Percentiles rank a stretch among this genome's conserved stretches.
These are phyloP conservation scores for Frieseomelitta varia DNA, from an alignment of 1,140 invertebrate species.

Conservation along the genomic window DNA sequence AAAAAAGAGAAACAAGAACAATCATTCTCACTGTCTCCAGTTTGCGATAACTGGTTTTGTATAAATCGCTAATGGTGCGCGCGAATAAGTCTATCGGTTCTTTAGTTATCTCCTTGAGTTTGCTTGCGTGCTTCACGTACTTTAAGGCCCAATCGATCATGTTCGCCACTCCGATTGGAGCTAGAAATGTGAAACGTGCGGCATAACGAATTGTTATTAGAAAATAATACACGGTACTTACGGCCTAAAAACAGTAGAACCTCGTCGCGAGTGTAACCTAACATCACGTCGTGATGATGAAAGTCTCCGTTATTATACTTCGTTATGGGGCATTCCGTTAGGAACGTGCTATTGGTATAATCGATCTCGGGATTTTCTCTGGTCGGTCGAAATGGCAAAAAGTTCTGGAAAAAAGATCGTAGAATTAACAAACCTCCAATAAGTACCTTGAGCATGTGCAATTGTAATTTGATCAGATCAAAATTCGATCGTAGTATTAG, in stretches of 20 bases:
- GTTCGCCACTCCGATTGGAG: neutral
- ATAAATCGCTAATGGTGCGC: fast-evolving
- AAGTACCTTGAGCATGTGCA: neutral
- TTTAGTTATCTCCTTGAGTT: fast-evolving
- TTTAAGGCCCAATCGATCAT: neutral
- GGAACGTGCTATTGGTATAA: conserved; percentile 77
- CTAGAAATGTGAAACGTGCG: neutral
- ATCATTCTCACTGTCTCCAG: neutral
- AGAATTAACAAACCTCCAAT: neutral
- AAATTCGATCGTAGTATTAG: neutral
- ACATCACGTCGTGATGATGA: conserved; percentile 82
- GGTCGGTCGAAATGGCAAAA: conserved; percentile 79
- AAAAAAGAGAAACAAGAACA: no score
- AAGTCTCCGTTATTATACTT: conserved; percentile 81
- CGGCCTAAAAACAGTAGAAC: conserved; percentile 82
- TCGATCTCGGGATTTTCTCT: conserved; percentile 71
- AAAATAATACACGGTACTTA: conserved; percentile 50
- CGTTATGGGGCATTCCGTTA: conserved; percentile 82
- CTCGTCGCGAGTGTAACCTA: conserved; percentile 84
- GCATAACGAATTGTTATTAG: neutral
- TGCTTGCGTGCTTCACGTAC: neutral
- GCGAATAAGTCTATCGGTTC: neutral
- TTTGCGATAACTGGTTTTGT: neutral
- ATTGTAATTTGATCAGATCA: neutral
- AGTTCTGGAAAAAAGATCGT: conserved; percentile 76